phyloP scores from a whole-genome alignment of 2,797 vertebrate genomes.

The Mormyrops boulengeri region DNA sequence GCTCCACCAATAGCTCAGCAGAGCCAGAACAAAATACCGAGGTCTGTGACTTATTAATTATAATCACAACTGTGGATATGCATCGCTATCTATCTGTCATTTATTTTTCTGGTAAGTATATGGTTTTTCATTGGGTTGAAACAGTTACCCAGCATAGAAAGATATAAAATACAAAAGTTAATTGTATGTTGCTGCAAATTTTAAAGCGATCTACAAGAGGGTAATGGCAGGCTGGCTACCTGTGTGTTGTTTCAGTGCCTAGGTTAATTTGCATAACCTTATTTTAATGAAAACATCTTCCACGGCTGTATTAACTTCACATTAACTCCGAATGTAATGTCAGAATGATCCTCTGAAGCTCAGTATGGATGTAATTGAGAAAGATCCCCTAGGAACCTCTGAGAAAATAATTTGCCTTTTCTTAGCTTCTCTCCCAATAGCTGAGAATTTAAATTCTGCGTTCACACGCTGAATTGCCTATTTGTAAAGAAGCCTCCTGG shows the following conservation, averaged over 20 bases:
- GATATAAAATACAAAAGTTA: neutral
- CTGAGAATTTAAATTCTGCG: slow-evolving; percentile 20
- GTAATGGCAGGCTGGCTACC: slow-evolving; percentile 3
- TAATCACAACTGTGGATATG: neutral
- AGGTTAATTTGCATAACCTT: slow-evolving; percentile 51
- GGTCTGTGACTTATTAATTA: neutral
- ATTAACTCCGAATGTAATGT: slow-evolving; percentile 49
- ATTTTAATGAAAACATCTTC: slow-evolving; percentile 46
- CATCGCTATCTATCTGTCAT: neutral
- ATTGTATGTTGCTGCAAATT: neutral
- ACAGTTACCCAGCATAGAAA: neutral
- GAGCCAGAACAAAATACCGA: neutral
- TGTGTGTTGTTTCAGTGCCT: slow-evolving; percentile 40
- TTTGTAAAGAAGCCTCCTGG: neutral
- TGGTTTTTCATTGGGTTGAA: neutral
- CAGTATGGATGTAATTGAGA: slow-evolving; percentile 48
- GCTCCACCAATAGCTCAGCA: neutral
- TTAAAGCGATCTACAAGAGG: neutral
- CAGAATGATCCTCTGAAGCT: slow-evolving; percentile 38
- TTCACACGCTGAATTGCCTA: neutral
- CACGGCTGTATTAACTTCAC: slow-evolving; percentile 48
- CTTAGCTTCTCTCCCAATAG: slow-evolving; percentile 44
- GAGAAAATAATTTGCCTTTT: slow-evolving; percentile 43
- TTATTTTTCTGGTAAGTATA: neutral
- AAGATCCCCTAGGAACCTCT: slow-evolving; percentile 43